These are phyloP conservation scores for Drosophila burlai DNA, from an alignment of 1,140 invertebrate genomes.

Conservation along the genomic window DNA sequence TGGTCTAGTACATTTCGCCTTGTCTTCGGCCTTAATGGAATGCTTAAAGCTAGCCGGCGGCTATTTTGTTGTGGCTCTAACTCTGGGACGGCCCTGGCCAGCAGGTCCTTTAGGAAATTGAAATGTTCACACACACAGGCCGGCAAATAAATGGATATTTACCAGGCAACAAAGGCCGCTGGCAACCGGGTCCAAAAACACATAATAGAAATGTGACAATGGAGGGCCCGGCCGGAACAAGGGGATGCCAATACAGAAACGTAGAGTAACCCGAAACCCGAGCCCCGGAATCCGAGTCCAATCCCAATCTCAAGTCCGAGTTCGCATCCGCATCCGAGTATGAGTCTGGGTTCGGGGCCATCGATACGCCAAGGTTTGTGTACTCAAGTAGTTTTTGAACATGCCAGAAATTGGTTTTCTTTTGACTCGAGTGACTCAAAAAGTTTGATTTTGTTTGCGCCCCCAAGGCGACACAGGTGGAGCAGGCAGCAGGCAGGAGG, in stretches of 20 bases:
- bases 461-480: conserved; percentile 29
- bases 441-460: conserved; percentile 43
- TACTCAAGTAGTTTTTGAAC: conserved; percentile 60
- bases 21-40: conserved; percentile 63
- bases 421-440: conserved; percentile 56
- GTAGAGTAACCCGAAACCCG: conserved; percentile 34
- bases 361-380: conserved; percentile 56
- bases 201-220: conserved; percentile 78
- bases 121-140: conserved; percentile 64
- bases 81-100: conserved; percentile 38
- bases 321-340: neutral
- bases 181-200: conserved; percentile 22
- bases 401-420: conserved; percentile 69
- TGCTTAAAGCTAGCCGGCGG: conserved; percentile 63
- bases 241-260: conserved; percentile 17
- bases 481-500: neutral
- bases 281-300: conserved; percentile 2
- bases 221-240: conserved; percentile 19
- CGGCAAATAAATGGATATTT: conserved; percentile 74
- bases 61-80: conserved; percentile 58
- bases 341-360: conserved; percentile 11
- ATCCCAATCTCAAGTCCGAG: conserved; percentile 3
- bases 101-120: conserved; percentile 69
- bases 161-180: conserved; percentile 60
- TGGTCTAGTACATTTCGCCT: conserved; percentile 26